phyloP scores from a whole-genome alignment of 2,888 invertebrate species.

The Metalampra italica region DNA sequence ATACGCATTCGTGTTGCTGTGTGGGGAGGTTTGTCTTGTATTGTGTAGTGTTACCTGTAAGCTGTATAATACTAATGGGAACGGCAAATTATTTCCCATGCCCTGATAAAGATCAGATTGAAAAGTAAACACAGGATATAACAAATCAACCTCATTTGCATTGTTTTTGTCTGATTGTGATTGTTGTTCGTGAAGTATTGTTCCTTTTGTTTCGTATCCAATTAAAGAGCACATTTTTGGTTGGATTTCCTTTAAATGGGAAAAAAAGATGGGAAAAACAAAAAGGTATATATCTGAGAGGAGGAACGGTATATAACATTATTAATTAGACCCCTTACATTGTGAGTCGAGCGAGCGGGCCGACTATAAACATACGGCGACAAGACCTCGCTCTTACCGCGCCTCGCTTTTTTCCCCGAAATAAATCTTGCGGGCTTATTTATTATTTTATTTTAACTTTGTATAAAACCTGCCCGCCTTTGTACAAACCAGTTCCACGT shows the following conservation, averaged over 20 bases:
- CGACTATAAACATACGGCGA: constrained; percentile 66
- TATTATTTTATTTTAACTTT: constrained; percentile 72
- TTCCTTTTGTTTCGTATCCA: neutral
- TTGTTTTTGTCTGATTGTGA: constrained; percentile 32
- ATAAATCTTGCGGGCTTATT: constrained; percentile 74
- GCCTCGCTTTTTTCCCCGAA: constrained; percentile 67
- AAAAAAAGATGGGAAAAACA: constrained; percentile 11
- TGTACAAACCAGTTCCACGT: constrained; percentile 67
- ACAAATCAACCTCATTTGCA: constrained; percentile 42
- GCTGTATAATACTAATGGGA: constrained; percentile 46
- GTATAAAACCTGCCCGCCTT: constrained; percentile 58
- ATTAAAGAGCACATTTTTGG: neutral
- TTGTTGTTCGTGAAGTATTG: neutral
- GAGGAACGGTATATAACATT: constrained; percentile 44
- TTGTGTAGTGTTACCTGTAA: constrained; percentile 61
- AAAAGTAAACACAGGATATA: constrained; percentile 36
- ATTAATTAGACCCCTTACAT: constrained; percentile 68
- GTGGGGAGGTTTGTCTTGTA: constrained; percentile 49
- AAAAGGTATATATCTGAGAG: constrained; percentile 47
- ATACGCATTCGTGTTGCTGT: constrained; percentile 56
- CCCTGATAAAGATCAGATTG: constrained; percentile 45
- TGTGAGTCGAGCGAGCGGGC: constrained; percentile 55
- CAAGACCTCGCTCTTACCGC: constrained; percentile 65
- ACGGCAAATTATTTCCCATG: constrained; percentile 47
- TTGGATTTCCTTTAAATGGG: neutral